Percentiles rank a stretch among this genome's conserved stretches.
Conservation (phyloP, 2,113 vertebrate genomes). For the Lophotis ruficrista region DNA sequence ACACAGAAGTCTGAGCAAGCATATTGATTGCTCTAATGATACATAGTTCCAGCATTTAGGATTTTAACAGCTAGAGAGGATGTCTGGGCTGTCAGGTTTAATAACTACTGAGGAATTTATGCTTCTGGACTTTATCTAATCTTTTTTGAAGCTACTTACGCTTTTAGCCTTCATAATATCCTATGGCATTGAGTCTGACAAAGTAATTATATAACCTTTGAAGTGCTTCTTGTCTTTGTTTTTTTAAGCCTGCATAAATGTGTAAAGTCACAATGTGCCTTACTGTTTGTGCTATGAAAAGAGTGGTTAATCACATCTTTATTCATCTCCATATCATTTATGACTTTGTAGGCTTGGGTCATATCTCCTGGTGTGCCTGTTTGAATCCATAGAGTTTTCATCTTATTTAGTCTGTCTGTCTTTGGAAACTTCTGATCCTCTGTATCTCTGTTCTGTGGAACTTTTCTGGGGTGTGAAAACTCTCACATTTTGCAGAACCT, state of each 20-base stretch:
- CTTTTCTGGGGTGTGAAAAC: background rate
- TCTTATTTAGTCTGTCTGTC: background rate
- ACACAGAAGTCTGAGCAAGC: background rate
- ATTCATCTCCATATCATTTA: background rate
- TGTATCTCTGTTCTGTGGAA: background rate
- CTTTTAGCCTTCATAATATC: background rate
- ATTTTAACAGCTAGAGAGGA: background rate
- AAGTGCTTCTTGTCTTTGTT: background rate
- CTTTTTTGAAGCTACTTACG: background rate
- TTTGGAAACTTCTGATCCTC: background rate
- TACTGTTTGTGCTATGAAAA: background rate
- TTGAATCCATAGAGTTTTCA: background rate
- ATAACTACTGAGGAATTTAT: background rate
- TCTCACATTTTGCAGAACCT: background rate
- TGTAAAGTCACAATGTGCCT: background rate
- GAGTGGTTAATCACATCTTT: background rate
- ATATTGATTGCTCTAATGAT: background rate
- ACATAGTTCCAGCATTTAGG: background rate
- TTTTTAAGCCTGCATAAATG: background rate
- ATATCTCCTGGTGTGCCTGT: background rate
- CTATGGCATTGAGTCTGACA: background rate
- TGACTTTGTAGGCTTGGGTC: background rate
- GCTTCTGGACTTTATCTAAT: background rate
- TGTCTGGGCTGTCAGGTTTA: background rate
- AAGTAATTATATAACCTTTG: background rate